Evolutionary conservation across 1,140 invertebrate genomes (phyloP).

Genomic region (Liolophura sinensis): DNA sequence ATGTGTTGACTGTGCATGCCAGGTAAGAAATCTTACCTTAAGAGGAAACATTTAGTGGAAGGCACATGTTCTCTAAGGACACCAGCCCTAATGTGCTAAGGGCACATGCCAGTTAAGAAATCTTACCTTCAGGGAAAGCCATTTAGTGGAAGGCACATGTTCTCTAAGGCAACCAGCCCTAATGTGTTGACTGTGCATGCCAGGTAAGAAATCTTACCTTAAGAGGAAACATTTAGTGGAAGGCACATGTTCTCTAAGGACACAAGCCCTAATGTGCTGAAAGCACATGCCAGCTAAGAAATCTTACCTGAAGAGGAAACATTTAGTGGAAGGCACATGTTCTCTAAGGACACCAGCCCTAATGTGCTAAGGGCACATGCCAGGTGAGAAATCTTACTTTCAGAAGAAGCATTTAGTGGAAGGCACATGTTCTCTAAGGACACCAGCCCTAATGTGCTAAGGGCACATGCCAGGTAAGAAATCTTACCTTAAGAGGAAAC

Average conservation of each 20-base stretch:
- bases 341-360: constrained; percentile 60
- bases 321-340: constrained; percentile 77
- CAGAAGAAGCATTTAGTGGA: too few relatives aligned
- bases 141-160: too few relatives aligned
- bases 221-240: constrained; percentile 76
- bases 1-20: constrained; percentile 50
- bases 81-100: constrained; percentile 52
- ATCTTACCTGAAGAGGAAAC: too few relatives aligned
- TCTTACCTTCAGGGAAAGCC: too few relatives aligned
- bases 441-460: constrained; percentile 51
- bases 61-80: constrained; percentile 67
- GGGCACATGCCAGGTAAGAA: constrained; percentile 59
- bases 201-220: constrained; percentile 69
- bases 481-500: too few relatives aligned
- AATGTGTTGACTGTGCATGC: constrained; percentile 53
- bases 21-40: constrained; percentile 45
- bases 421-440: constrained; percentile 67
- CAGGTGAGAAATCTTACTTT: constrained; percentile 66
- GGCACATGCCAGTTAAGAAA: constrained; percentile 55
- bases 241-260: constrained; percentile 69
- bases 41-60: constrained; percentile 78
- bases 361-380: constrained; percentile 52
- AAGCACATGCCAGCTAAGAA: constrained; percentile 59
- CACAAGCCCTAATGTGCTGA: constrained; percentile 51
- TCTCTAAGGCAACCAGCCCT: constrained; percentile 64